phyloP scores from a whole-genome alignment of 2,113 vertebrate genomes.

The Fukomys damarensis region DNA sequence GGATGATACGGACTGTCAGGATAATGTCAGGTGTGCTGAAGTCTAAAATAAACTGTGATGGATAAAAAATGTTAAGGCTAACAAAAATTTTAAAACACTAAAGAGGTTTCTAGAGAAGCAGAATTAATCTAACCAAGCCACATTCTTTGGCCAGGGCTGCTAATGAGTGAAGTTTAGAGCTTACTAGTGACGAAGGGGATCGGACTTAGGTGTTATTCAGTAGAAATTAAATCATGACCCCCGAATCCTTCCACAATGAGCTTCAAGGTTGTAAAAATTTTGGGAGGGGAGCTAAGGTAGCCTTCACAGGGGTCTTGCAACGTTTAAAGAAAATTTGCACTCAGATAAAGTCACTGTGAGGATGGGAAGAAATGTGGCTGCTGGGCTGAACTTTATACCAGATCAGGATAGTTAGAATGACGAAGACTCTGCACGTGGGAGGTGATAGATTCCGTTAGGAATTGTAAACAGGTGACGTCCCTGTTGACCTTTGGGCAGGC shows the following conservation, averaged over 20 bases:
- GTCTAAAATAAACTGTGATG: constrained; percentile 59
- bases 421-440: not conserved
- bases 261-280: not conserved
- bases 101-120: constrained; percentile 3
- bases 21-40: constrained; percentile 54
- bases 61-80: constrained; percentile 71
- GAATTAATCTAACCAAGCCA: not conserved
- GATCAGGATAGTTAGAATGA: not conserved
- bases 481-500: not conserved
- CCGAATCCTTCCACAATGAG: not conserved
- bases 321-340: not conserved
- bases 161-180: not conserved
- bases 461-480: not conserved
- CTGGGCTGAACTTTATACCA: not conserved
- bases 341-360: not conserved
- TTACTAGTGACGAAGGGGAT: not conserved
- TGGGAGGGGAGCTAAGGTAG: not conserved
- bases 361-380: not conserved
- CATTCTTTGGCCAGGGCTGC: constrained; percentile 7
- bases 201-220: not conserved
- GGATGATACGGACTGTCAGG: constrained; percentile 57
- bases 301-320: not conserved
- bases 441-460: not conserved
- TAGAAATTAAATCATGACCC: not conserved
- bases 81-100: constrained; percentile 67